Base-by-base conservation (phyloP, 2,113 vertebrate species). In the Cisticola juncidis region DNA sequence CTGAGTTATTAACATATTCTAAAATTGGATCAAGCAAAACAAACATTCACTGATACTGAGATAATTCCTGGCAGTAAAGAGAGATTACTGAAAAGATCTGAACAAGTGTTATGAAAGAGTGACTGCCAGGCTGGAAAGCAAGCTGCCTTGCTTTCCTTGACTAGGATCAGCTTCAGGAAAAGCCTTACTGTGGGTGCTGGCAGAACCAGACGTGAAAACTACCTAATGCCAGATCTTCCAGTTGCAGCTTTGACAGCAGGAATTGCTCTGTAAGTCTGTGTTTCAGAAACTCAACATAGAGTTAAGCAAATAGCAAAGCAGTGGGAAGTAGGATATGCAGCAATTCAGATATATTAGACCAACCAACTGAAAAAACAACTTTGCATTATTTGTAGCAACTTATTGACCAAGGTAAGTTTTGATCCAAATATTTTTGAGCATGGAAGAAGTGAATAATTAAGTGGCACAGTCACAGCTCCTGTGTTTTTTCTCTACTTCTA, bases 11-110 rank as follows among this genome's bases (percentile, higher is more conserved):
- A 95, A 81, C 76, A 90, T 88, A 74, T 78, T 68, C 90, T 92
- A 92, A 94, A 95, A 94, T 85, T 86, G 91, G 87, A 91, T 70
- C 47, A 66, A 86, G 90, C n/a, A 33, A 92, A 96, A 88, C 7
- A 80, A 81, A 65, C 72, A 76, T 90, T 95, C 56, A 81, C 72
- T 86, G 95, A 84, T 64, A 88, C 53, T 60, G 82, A 90, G 60
- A 83, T 72, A 82, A 83, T 81, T 94, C 68, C 92, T 90, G 90
- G 86, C 90, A 94, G 79, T 10, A 6, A 51, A 60, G 29, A 82
- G 29, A 86, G 51, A 88, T 95, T 93, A 92, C 80, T 81, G 83
- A 90, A 73, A 95, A 87, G 44, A 84, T 95, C 51, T 92, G 76
- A 86, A 62, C 71, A 69, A 94, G 57, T 81, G 53, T 79, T 93